phyloP scores from a whole-genome alignment of 2,888 invertebrate genomes.

The Portevinia maculata region DNA sequence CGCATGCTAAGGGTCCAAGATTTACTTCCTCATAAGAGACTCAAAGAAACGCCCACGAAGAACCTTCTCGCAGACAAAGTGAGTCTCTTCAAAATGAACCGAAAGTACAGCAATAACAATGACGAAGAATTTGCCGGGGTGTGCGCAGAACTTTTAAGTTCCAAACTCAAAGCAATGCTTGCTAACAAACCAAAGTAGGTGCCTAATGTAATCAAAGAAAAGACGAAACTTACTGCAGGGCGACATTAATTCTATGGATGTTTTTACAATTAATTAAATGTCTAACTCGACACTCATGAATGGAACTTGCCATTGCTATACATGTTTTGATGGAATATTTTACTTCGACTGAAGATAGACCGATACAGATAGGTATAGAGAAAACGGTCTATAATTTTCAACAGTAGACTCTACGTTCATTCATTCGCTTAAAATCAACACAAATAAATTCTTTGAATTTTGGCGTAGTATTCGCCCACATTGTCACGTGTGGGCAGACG shows the following conservation, averaged over 20 bases:
- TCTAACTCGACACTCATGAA: slow-evolving; percentile 67
- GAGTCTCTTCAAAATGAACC: slow-evolving; percentile 13
- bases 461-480: slow-evolving; percentile 74
- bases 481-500: slow-evolving; percentile 70
- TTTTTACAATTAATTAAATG: slow-evolving; percentile 68
- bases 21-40: slow-evolving; percentile 49
- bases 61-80: neutral
- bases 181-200: slow-evolving; percentile 16
- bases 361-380: slow-evolving; percentile 40
- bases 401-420: slow-evolving; percentile 61
- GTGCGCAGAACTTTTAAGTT: slow-evolving; percentile 44
- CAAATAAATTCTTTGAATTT: slow-evolving; percentile 54
- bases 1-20: slow-evolving; percentile 65
- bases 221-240: slow-evolving; percentile 69
- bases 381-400: slow-evolving; percentile 59
- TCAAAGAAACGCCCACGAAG: slow-evolving; percentile 66
- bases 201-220: slow-evolving; percentile 5
- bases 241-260: slow-evolving; percentile 64
- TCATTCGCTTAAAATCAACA: slow-evolving; percentile 37
- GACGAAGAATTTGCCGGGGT: slow-evolving; percentile 46
- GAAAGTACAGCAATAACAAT: slow-evolving; percentile 56
- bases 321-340: slow-evolving; percentile 64
- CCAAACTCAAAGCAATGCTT: slow-evolving; percentile 31
- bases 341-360: slow-evolving; percentile 43
- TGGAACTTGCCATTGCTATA: slow-evolving; percentile 65